These are phyloP conservation scores for Colius striatus DNA, from an alignment of 2,113 vertebrate species.

Conservation along the genomic window DNA sequence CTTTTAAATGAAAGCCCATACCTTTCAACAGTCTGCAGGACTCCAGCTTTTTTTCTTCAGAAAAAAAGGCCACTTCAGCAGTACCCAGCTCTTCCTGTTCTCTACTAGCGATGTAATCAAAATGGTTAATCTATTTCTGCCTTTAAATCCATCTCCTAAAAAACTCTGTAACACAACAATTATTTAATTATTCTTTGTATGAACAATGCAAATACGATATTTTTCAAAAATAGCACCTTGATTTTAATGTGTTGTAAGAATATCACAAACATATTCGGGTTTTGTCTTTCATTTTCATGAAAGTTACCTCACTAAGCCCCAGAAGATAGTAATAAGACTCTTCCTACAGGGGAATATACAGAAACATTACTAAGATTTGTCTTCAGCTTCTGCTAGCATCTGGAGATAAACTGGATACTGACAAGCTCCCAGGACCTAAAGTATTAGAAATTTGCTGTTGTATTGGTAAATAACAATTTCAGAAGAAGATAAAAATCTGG, in stretches of 20 bases:
- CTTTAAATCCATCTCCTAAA: background rate
- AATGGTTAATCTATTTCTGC: background rate
- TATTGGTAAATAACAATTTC: background rate
- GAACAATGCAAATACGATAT: rapidly evolving
- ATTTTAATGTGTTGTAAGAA: background rate
- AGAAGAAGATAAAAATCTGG: background rate
- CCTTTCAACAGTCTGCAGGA: background rate
- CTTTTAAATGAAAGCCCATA: background rate
- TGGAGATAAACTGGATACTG: background rate
- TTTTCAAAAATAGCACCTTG: background rate
- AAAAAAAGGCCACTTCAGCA: background rate
- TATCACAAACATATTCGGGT: background rate
- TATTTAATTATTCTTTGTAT: background rate
- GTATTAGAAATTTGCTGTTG: background rate
- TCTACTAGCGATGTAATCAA: background rate
- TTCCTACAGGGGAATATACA: background rate
- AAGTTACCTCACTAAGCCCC: background rate
- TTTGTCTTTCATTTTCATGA: background rate
- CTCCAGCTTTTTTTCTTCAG: rapidly evolving
- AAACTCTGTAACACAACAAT: background rate
- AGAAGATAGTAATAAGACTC: rapidly evolving
- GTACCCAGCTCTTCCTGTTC: background rate
- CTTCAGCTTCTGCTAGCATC: background rate
- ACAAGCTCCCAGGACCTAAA: background rate
- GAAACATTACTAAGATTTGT: background rate